These are phyloP conservation scores for Pleuronectes platessa DNA, from an alignment of 2,113 vertebrate species.

Conservation along the genomic window DNA sequence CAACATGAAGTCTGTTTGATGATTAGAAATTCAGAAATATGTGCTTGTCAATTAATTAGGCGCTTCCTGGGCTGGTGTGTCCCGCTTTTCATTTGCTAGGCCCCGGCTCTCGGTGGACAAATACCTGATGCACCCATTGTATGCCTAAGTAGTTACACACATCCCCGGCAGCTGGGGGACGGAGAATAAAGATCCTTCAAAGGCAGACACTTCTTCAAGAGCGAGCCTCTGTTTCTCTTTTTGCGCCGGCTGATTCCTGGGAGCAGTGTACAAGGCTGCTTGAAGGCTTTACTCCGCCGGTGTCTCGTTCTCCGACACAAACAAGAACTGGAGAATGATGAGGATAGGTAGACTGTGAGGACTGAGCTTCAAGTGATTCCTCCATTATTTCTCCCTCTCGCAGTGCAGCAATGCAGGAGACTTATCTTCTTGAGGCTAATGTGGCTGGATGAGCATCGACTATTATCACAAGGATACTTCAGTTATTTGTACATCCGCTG, in stretches of 20 bases:
- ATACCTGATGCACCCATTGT: constrained; percentile 69
- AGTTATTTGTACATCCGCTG: not conserved
- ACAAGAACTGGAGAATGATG: constrained; percentile 42
- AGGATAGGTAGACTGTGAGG: constrained; percentile 38
- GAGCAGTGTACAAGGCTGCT: constrained; percentile 46
- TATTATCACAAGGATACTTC: constrained; percentile 1
- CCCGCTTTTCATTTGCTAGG: constrained; percentile 58
- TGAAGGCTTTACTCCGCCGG: constrained; percentile 49
- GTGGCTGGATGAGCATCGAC: not conserved
- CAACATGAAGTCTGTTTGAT: constrained; percentile 79
- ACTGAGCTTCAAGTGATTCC: constrained; percentile 59
- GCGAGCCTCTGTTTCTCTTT: constrained; percentile 46
- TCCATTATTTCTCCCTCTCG: constrained; percentile 52
- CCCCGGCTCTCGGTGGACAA: constrained; percentile 65
- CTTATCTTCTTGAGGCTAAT: constrained; percentile 39
- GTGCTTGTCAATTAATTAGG: constrained; percentile 80
- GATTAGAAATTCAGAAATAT: constrained; percentile 77
- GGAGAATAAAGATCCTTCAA: constrained; percentile 71
- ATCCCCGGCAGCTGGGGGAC: constrained; percentile 51
- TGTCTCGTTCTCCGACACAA: constrained; percentile 49
- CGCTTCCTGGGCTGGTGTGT: constrained; percentile 61
- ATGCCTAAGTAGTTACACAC: constrained; percentile 59
- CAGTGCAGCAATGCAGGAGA: constrained; percentile 15
- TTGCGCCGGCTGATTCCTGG: constrained; percentile 48
- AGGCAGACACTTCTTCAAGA: constrained; percentile 66